Evolutionary conservation across 1,140 invertebrate genomes (phyloP).

Genomic region (Brachionus rotundiformis): DNA sequence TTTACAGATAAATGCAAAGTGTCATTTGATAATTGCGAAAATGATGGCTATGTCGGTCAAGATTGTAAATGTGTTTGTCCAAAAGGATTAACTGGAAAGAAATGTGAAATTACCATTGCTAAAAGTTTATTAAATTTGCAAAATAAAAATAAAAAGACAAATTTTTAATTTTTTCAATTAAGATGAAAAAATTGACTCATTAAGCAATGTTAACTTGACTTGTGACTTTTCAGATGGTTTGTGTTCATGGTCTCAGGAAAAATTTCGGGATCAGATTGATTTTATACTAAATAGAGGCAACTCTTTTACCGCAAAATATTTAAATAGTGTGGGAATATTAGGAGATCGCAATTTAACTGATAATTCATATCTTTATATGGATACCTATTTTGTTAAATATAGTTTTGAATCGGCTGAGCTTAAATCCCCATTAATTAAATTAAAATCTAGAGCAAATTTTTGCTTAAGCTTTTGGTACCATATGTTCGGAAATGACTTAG

Average conservation of each 20-base stretch:
- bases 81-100: not conserved
- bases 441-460: not conserved
- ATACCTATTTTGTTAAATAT: constrained; percentile 27
- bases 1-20: constrained; percentile 19
- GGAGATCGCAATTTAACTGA: not conserved
- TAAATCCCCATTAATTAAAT: constrained; percentile 7
- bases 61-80: constrained; percentile 48
- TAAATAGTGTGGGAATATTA: not conserved
- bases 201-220: not conserved
- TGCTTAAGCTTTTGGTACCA: constrained; percentile 43
- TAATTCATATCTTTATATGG: not conserved
- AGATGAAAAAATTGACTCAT: not conserved
- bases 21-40: not conserved
- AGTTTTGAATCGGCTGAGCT: not conserved
- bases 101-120: not conserved
- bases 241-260: constrained; percentile 24
- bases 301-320: not conserved
- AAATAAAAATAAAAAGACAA: not conserved
- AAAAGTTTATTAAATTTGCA: too few relatives aligned
- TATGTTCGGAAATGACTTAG: constrained; percentile 3
- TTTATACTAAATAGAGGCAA: constrained; percentile 20
- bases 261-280: constrained; percentile 32
- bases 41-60: constrained; percentile 26
- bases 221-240: constrained; percentile 18
- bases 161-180: not conserved